Evolutionary conservation across 1,140 invertebrate genomes (phyloP), one percentile per base, ranked within the genome.

Genomic region (Oreohelix idahoensis): DNA sequence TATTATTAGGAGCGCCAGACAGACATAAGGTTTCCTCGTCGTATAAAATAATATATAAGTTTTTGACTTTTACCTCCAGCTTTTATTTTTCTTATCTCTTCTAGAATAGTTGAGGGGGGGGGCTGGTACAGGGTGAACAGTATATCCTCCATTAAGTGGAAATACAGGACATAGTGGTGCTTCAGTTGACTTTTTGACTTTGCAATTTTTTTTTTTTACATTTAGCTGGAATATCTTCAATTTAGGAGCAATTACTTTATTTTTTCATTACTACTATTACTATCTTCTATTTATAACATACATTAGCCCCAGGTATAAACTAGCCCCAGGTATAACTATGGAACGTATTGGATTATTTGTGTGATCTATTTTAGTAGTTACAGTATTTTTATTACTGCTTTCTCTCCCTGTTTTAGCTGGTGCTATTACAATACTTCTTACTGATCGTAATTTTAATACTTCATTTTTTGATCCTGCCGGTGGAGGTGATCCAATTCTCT

Each of bases 1-100:
- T 96, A 93, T 95, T 96, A 93, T 83, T 96, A 87, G 94, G 94
- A 85, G 93, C 94, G 0, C 94, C 94, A n/a, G 96, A 96, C 94
- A n/a, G 96, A 96, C 94, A 96, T 96, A 93, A 94, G 95, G 10
- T 96, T 96, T 82, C 95, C 95, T 17, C 95, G 95, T n/a, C n/a
- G n/a, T n/a, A 89, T 92, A 96, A 94, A 96, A 96, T 94, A 96
- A 96, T 94, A 94, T 94, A 94, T 96, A 94, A 95, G 95, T 91
- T 96, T 96, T 94, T 96, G 95, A 94, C 86, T 96, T 81, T 85
- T 96, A 79, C 94, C 94, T 0, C 94, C 95, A 2, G 94, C 94
- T 78, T n/a, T 87, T 96, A 87, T 90, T 93, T 45, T 87, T 96
- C 86, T 86, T 96, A 89, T 87, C 95, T 84, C 89, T 91, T 81